Base-by-base conservation (phyloP, 2,888 invertebrate species). In the Cheilosia urbana region DNA sequence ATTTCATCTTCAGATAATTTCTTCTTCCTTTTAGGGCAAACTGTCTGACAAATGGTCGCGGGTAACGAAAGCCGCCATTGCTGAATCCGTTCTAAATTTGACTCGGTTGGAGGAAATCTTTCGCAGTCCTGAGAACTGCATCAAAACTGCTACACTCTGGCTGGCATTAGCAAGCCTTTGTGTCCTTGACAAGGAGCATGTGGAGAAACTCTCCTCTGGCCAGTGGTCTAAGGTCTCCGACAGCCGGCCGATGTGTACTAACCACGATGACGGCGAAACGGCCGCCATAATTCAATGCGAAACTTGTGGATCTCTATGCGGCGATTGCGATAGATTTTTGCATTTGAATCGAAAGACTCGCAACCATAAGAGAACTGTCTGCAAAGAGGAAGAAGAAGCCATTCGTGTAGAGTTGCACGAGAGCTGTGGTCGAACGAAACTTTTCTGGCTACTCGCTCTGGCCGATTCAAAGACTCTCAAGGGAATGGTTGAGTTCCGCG, bases 331-430 rank as follows among this genome's bases (percentile, higher is more conserved):
- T 93, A 94, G 98, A 69, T 97, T 98, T 91, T 93, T 99, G 80
- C 99, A 99, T 93, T 94, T 99, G 71, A 98, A 97, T 90, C 94
- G 98, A 63, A 95, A 96, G 89, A 97, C 97, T 1, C 94, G 97
- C 76, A 94, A 94, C 83, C 99, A 99, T 91, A 95, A 96, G 87
- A 93, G 98, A 92, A 93, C 92, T 51, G 92, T 92, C 0, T 98
- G 98, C 92, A 98, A 98, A 91, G 98, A 98, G 90, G 98, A 98
- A 90, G 98, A 98, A 90, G 98, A 98, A 91, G 97, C 98, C 0
- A 98, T 99, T 83, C 96, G 97, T 87, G 97, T 99, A 5, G 98
- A 99, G 92, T 94, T 99, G n/a, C 99, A 99, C 92, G 99, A 98
- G 92, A 96, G 96, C 0, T 99, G 99, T 91, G 99, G 99, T 0